Evolutionary conservation across 2,888 invertebrate species (phyloP), one percentile per base, ranked within the genome.

Genomic region (Eucera pruinosa): DNA sequence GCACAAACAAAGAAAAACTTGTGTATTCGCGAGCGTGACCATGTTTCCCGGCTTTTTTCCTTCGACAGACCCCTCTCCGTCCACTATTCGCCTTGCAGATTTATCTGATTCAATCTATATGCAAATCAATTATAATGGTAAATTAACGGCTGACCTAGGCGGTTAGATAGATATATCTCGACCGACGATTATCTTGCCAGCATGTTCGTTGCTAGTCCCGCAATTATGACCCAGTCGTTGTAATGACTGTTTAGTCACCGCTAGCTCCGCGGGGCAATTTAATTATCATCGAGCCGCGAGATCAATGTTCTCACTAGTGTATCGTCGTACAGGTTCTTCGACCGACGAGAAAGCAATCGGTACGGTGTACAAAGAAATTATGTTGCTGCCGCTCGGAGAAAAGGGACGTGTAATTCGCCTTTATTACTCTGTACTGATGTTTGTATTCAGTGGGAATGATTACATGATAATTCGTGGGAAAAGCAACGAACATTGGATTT

Each of bases 121-220:
- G 89, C 89, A 90, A 90, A 90, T 89, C 88, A 89, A 90, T 90
- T 89, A 90, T 89, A 89, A 89, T 89, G 87, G 82, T 90, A 86
- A 90, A 90, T 90, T 89, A 90, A 89, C 88, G 85, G 77, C 62
- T 82, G 78, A 79, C 82, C 77, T 78, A 76, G 85, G 70, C 81
- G 80, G 80, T 72, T 77, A 67, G 78, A 73, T 80, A 76, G 80
- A 67, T 84, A 74, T 81, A 84, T 76, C 69, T 66, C 77, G 62
- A 11, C 30, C 48, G 76, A 69, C 83, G 88, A 88, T 88, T 89
- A 89, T 88, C 86, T 80, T 80, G 84, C 72, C 83, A 79, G 82
- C 82, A 84, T 84, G 86, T 86, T 88, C 86, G 87, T 86, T 84
- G 82, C 83, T 81, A 72, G 87, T 83, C 86, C 83, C 85, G 89